Conservation (phyloP, 2,888 invertebrate genomes). For the Neocrepidodera transversa region DNA sequence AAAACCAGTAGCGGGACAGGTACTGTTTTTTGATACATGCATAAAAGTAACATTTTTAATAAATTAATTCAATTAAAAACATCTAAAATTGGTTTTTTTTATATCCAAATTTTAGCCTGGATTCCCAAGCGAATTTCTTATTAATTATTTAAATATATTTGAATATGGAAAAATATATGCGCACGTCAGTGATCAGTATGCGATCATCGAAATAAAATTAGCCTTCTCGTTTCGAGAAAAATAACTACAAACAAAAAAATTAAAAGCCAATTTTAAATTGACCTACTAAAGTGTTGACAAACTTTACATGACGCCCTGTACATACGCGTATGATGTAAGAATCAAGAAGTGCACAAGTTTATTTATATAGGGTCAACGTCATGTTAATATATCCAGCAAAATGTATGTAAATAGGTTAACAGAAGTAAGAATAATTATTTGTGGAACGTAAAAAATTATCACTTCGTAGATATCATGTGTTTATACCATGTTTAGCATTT, state of each 20-base stretch:
- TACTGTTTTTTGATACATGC: no score
- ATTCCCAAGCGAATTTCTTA: no score
- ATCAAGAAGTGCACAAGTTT: constrained; percentile 11
- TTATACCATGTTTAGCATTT: constrained; percentile 15
- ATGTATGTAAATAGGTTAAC: constrained; percentile 27
- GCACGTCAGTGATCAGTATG: no score
- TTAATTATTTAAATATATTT: no score
- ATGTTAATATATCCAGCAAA: constrained; percentile 18
- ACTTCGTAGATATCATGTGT: constrained; percentile 19
- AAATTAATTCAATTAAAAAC: no score
- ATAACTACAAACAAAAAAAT: constrained; percentile 6
- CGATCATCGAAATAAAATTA: no score
- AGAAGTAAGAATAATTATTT: constrained; percentile 24
- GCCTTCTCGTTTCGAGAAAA: constrained; percentile 18
- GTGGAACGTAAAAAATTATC: constrained; percentile 18
- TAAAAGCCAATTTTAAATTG: neutral
- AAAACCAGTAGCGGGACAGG: constrained; percentile 2
- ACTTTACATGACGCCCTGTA: neutral
- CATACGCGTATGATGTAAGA: constrained; percentile 9
- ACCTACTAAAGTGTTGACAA: constrained; percentile 4
- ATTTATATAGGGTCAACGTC: constrained; percentile 25
- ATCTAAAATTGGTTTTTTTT: no score
- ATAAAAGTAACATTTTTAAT: no score
- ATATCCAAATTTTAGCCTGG: no score
- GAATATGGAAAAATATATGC: no score